Evolutionary conservation across 2,888 invertebrate genomes (phyloP).

Genomic region (Eucriotettix oculatus): DNA sequence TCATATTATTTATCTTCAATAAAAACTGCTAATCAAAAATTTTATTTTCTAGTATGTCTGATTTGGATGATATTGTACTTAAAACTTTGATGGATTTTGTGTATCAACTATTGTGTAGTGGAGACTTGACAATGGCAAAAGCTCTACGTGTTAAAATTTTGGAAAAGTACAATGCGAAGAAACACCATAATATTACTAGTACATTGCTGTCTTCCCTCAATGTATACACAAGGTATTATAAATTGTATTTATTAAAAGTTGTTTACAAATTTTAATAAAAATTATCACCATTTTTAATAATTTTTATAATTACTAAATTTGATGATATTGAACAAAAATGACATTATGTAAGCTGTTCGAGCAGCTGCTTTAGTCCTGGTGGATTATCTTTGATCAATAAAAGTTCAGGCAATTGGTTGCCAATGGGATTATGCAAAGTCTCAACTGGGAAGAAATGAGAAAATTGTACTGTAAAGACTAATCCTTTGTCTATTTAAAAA

Average conservation of each 20-base stretch:
- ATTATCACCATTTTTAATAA: not conserved
- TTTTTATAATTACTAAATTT: not conserved
- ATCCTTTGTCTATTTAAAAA: not conserved
- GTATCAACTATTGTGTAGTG: conserved; percentile 79
- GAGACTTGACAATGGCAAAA: conserved; percentile 83
- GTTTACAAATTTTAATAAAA: not conserved
- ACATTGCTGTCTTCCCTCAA: conserved; percentile 32
- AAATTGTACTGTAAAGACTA: not conserved
- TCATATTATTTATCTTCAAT: not conserved
- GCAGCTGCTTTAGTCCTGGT: not conserved
- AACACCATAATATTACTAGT: conserved; percentile 30
- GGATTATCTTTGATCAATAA: not conserved
- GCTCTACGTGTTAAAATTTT: conserved; percentile 77
- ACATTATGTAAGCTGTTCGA: not conserved
- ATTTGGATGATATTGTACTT: conserved; percentile 64
- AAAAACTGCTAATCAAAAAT: not conserved
- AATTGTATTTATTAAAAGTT: not conserved
- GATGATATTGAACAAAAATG: not conserved
- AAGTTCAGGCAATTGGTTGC: not conserved
- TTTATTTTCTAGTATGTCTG: conserved; percentile 40
- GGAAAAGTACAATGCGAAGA: conserved; percentile 57
- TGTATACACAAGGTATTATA: conserved; percentile 32
- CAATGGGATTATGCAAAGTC: not conserved
- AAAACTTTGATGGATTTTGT: conserved; percentile 83
- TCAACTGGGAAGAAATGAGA: not conserved